Evolutionary conservation across 2,888 invertebrate genomes (phyloP), one percentile per base, ranked within the genome.

Genomic region (Xestia ashworthii): DNA sequence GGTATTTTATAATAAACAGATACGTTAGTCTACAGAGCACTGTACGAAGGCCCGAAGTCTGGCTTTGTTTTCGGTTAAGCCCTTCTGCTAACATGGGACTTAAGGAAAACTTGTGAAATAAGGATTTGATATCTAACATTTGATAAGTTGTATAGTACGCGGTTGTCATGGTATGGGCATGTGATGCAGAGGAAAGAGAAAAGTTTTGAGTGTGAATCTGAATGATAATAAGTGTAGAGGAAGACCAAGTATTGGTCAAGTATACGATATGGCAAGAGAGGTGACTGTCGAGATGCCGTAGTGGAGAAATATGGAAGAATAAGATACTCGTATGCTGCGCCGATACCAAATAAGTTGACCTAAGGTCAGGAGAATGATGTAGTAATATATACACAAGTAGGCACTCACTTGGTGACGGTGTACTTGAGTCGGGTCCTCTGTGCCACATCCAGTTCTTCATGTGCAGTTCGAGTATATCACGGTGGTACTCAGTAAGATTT

Each of bases 401-500:
- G 3, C 14, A 68, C 84, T 85, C 46, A 84, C 84, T 74, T 60
- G 48, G 48, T 16, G 74, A 50, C 3, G 50, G 25, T 25, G 9
- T 11, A 53, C 25, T 25, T n/a, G 65, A 32, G 6, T 44, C 0
- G 11, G 74, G 68, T 32, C 78, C 73, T 16, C 82, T 74, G 11
- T 22, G 74, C 11, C 70, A 53, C 8, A 16, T 46, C 82, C 83
- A 83, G 46, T 65, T 73, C 22, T 72, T 72, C 66, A 88, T 71
- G 25, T 79, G 75, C 5, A 66, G 6, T 25, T 93, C 91, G 0
- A 95, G 80, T 6, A 65, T 38, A 75, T 88, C 83, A 8, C 93
- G 92, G 41, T 84, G 74, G 79, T 78, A 92, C 81, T 95, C 94
- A 0, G 91, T 84, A 12, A 92, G 8, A 46, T 94, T 89, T 4